Conservation (phyloP, 2,113 vertebrate genomes). For the Psephotus haematonotus region DNA sequence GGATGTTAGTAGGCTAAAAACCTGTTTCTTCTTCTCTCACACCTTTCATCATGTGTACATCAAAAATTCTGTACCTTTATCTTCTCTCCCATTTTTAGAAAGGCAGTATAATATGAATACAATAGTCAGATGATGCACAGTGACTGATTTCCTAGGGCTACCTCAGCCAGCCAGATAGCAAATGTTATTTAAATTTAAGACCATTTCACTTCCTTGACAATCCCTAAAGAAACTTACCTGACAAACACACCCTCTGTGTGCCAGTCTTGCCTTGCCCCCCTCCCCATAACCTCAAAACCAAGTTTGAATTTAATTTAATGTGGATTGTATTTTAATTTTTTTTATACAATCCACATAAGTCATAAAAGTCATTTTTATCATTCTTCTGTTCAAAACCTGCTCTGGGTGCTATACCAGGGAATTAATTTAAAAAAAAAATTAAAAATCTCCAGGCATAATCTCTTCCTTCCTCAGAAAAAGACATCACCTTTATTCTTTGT, state of each 20-base stretch:
- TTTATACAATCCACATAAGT: background rate
- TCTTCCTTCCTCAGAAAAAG: background rate
- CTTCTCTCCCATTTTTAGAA: slow-evolving; percentile 9
- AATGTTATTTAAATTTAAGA: slow-evolving; percentile 33
- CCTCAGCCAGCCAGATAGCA: background rate
- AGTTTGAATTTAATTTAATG: slow-evolving; percentile 38
- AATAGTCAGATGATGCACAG: background rate
- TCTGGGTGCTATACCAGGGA: background rate
- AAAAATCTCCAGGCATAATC: background rate
- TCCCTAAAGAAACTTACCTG: background rate
- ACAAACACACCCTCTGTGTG: background rate
- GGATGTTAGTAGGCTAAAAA: background rate
- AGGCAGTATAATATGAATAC: background rate
- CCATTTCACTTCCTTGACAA: background rate
- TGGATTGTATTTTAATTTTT: slow-evolving; percentile 26
- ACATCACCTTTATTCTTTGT: background rate
- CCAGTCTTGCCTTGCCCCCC: background rate
- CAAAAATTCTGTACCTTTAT: background rate
- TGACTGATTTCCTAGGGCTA: background rate
- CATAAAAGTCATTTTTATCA: slow-evolving; percentile 12
- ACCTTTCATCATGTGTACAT: background rate
- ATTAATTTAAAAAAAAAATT: background rate
- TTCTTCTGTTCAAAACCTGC: background rate
- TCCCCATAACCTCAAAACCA: background rate
- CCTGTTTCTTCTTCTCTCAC: background rate